Base-by-base conservation (phyloP, 2,797 vertebrate species). In the Leptatherina wallacei region DNA sequence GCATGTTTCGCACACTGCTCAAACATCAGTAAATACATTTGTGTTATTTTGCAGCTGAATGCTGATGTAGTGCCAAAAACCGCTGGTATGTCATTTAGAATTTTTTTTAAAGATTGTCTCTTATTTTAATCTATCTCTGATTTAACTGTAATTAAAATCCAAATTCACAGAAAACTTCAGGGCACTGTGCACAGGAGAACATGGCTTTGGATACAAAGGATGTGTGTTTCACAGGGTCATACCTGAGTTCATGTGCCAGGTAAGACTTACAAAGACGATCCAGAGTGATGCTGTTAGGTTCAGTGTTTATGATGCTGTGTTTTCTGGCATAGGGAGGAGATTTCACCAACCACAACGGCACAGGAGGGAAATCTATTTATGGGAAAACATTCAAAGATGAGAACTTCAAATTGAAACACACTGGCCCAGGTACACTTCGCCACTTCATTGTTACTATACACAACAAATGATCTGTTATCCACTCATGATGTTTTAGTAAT, bases 241-340 rank as follows among this genome's bases (percentile, higher is more conserved):
- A 81, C 97, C 97, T 2, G 94, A 95, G n/a, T 99, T 99, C 88
- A 99, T 99, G 98, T 99, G 98, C 89, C 97, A 99, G 96, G 97
- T 98, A 87, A 77, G 73, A 35, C 1, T 47, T 7, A 32, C 14
- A 60, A 6, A 14, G 6, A 55, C n/a, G 42, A 16, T 35, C 55
- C 0, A 18, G 32, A 12, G 35, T 16, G 12, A 4, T 58, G 40
- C 24, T 13, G 22, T n/a, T 0, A 16, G 8, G 16, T 32, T 18
- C 24, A 13, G 13, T 16, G 18, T 35, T 52, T n/a, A 22, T 2
- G 22, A 1, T 36, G 9, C 0, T 65, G 13, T 56, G 38, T 68
- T 69, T 59, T 55, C 2, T 80, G 10, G 69, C 59, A 18, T 89
- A 99, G 97, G 98, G 96, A 29, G 97, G 97, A 27, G 97, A 99